phyloP scores from a whole-genome alignment of 2,113 vertebrate species.

The Lepidothrix coronata region DNA sequence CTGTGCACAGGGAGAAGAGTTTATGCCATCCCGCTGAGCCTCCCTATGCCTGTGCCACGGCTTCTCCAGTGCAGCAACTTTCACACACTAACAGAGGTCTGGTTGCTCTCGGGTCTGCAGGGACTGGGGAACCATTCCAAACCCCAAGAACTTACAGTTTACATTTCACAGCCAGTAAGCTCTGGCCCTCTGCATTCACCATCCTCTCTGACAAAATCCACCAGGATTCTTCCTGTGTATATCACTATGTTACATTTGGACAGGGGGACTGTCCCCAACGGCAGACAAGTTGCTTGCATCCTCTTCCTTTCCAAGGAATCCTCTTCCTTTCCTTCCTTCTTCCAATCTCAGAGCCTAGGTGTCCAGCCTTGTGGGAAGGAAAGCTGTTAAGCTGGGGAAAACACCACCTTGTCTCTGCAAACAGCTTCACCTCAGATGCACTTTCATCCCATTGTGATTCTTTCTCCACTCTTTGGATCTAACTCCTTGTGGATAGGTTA shows the following conservation, averaged over 20 bases:
- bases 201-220: not conserved
- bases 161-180: not conserved
- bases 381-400: not conserved
- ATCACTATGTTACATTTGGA: fast-evolving
- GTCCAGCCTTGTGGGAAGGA: not conserved
- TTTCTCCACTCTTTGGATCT: not conserved
- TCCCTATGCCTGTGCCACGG: fast-evolving
- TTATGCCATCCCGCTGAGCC: fast-evolving
- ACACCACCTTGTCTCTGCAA: not conserved
- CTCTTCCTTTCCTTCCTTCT: not conserved
- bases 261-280: not conserved
- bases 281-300: fast-evolving
- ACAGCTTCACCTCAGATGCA: not conserved
- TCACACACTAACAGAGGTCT: not conserved
- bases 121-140: not conserved
- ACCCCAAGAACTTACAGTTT: not conserved
- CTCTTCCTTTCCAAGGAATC: not conserved
- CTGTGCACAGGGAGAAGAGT: fast-evolving
- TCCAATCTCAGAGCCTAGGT: not conserved
- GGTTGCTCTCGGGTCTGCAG: not conserved
- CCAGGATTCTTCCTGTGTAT: not conserved
- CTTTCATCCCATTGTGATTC: not conserved
- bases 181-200: not conserved
- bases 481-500: not conserved
- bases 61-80: not conserved